Evolutionary conservation across 1,140 invertebrate species (phyloP), one percentile per base, ranked within the genome.

Genomic region (Drosophila busckii): DNA sequence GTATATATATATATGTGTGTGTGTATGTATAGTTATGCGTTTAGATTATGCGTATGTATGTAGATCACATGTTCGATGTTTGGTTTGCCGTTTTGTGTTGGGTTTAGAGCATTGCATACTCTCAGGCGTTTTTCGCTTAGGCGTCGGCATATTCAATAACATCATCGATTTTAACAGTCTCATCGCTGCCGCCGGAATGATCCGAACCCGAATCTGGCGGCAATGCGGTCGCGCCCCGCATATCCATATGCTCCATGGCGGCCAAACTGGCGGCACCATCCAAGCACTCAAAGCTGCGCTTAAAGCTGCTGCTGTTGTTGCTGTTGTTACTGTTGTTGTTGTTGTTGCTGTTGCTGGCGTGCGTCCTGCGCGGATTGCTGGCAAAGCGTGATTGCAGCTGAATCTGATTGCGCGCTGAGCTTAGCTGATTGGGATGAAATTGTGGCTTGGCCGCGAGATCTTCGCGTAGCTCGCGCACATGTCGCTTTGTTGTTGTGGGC

Each of bases 131-230:
- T n/a, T n/a, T n/a, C n/a, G n/a, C n/a, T 75, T 35, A 73, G 56
- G 75, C 75, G 56, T 87, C 86, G 16, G 59, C 86, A 67, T 87
- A 87, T 37, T 73, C 55, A 29, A 87, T 86, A 45, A 86, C 60
- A 59, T 87, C 86, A 31, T 84, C 71, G 12, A 87, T 86, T 61
- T 86, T 69, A 38, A 86, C 83, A 42, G 86, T 87, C 58, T 85
- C 80, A 70, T 86, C 65, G 20, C 86, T 87, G 26, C 84, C 86
- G 19, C 86, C 86, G 8, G 86, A 87, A 83, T 87, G 86, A 86
- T 87, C 64, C 8, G 86, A 87, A 0, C 70, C 70, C 1, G 64
- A 63, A 45, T 84, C 70, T n/a, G 56, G 28, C 28, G 61, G 63
- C 26, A 71, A 37, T 25, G 55, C 66, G 2, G 49, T 34, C 4